phyloP scores from a whole-genome alignment of 1,140 invertebrate genomes.

The Lepeophtheirus salmonis region DNA sequence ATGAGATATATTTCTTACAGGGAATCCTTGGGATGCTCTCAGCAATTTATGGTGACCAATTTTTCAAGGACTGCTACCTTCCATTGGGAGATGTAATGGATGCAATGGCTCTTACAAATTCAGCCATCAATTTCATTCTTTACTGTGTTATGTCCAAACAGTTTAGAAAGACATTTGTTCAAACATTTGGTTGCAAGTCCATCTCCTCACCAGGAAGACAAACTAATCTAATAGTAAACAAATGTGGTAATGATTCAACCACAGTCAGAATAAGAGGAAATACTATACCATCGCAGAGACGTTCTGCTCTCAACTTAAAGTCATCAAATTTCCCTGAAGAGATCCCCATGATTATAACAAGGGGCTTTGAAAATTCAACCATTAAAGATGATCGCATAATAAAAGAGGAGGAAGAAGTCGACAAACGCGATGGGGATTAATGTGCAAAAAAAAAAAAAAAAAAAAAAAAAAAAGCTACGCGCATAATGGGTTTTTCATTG shows the following conservation, averaged over 20 bases:
- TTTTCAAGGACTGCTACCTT: constrained; percentile 51
- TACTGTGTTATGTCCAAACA: constrained; percentile 86
- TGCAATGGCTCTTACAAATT: constrained; percentile 70
- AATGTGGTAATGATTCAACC: not conserved
- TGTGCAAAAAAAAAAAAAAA: no score
- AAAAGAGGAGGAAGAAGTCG: no score
- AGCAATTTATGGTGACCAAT: constrained; percentile 22
- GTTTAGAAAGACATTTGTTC: constrained; percentile 65
- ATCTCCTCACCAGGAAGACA: not conserved
- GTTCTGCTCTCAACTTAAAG: no score
- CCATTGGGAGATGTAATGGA: constrained; percentile 77
- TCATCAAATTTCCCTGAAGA: no score
- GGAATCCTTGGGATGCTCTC: constrained; percentile 23
- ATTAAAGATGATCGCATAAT: no score
- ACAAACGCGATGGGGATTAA: no score
- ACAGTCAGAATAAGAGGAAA: no score
- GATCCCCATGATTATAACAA: no score
- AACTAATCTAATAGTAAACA: not conserved
- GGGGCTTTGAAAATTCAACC: no score
- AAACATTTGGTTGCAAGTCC: constrained; percentile 37
- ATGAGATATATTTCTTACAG: constrained; percentile 25
- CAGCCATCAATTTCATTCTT: constrained; percentile 76
- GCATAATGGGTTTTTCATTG: no score
- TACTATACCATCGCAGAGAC: no score
- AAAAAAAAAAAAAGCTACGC: no score